Evolutionary conservation across 2,797 vertebrate genomes (phyloP).

Genomic region (Fistularia commersonii): DNA sequence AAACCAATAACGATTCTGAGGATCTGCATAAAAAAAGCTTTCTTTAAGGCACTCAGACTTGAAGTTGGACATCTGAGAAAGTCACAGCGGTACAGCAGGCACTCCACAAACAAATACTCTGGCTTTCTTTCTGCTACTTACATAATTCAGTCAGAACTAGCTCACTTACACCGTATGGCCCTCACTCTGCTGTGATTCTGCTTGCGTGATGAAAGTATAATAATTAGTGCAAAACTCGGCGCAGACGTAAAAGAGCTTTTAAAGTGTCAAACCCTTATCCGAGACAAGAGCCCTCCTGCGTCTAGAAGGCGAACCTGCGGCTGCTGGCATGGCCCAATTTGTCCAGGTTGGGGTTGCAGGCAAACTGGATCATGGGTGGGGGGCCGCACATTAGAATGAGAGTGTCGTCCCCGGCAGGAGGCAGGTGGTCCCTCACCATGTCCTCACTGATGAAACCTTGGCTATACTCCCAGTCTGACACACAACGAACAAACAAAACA

Average conservation of each 20-base stretch:
- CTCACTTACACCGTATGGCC: no score
- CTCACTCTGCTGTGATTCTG: conserved; percentile 25
- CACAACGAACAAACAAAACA: not conserved
- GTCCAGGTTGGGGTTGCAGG: conserved; percentile 92
- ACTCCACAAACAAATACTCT: not conserved
- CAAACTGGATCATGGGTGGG: conserved; percentile 96
- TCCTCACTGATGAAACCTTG: conserved; percentile 90
- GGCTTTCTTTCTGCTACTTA: not conserved
- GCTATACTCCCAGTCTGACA: conserved; percentile 90
- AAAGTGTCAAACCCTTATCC: conserved; percentile 14
- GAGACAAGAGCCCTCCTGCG: not conserved
- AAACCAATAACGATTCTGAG: conserved; percentile 8
- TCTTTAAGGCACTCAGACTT: not conserved
- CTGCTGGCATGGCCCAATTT: conserved; percentile 81
- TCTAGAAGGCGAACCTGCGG: conserved; percentile 81
- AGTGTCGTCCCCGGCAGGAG: conserved; percentile 76
- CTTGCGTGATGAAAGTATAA: conserved; percentile 22
- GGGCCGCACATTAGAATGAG: conserved; percentile 94
- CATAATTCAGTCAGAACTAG: conserved; percentile 28
- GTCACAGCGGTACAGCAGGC: conserved; percentile 3
- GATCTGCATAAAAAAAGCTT: conserved; percentile 19
- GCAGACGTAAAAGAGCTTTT: conserved; percentile 28
- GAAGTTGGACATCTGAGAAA: conserved; percentile 16
- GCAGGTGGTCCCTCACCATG: conserved; percentile 87
- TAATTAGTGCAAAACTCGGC: conserved; percentile 42